Base-by-base conservation (phyloP, 92 coral and sea anemone species). In the Palythoa caribaeorum region DNA sequence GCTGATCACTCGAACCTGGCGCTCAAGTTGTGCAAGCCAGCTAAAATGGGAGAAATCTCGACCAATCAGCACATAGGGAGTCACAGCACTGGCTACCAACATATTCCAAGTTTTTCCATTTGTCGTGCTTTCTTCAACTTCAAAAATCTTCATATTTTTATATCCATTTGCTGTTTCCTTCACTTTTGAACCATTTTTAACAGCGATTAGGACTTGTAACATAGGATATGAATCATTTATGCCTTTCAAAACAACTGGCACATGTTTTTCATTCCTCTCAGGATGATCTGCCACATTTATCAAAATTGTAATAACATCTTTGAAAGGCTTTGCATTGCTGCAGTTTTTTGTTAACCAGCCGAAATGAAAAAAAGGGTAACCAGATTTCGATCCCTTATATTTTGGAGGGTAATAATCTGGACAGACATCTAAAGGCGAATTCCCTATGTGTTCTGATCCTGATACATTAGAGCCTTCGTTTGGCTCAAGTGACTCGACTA, bases 281-380 rank as follows among this genome's bases (percentile, higher is more conserved):
- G 74, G 73, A 14, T 80, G 71, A 28, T 80, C 85, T 10, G 51
- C 72, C 85, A 80, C 39, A 54, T 80, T 80, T 39, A 80, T 80
- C 38, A 80, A 62, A 62, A 80, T 10, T 63, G 85, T 63, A 39
- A 80, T 62, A 12, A 80, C 85, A 63, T 80, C 85, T 63, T 39
- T 80, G 51, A 80, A 62, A 60, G 85, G 85, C 76, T 76, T 87
- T 11, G 83, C 93, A 83, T 87, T 63, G 6, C 54, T 57, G 83
- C 91, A 91, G 17, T 91, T 83, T 54, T 78, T 59, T 5, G 79
- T 87, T 28, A 50, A 52, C 93, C 93, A 91, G 35, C 93, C 91
- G 20, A 80, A 79, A 72, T 86, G 90, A 72, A 76, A 90, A 77
- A 90, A 90, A 0, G 93, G 93, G 57, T 90, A 90, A 15, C 93